Percentiles rank a stretch among this genome's conserved stretches.
Conservation (phyloP, 2,888 invertebrate species). For the Protonemura montana region DNA sequence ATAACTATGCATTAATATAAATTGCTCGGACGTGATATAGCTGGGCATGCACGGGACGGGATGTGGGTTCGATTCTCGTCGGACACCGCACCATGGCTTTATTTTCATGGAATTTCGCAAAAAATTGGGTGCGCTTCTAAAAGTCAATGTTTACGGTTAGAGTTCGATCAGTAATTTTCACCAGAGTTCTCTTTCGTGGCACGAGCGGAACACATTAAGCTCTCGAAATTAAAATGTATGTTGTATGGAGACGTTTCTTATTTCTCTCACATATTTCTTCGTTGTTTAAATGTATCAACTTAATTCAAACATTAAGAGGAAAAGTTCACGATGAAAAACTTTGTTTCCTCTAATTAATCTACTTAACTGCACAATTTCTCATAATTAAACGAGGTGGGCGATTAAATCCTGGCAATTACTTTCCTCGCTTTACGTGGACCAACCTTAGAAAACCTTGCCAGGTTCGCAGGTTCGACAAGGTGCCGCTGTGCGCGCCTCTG, state of each 20-base stretch:
- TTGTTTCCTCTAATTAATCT: neutral
- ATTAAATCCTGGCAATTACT: neutral
- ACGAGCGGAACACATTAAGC: too few relatives aligned
- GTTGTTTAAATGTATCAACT: neutral
- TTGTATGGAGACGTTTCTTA: too few relatives aligned
- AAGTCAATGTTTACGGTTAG: too few relatives aligned
- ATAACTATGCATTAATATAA: neutral
- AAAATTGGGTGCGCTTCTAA: too few relatives aligned
- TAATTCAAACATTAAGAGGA: neutral
- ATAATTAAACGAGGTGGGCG: neutral
- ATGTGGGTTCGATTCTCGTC: too few relatives aligned
- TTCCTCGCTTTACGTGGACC: neutral
- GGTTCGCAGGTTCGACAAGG: neutral
- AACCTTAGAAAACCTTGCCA: neutral
- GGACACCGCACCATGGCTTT: too few relatives aligned
- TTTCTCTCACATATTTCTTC: neutral
- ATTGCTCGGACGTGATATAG: too few relatives aligned
- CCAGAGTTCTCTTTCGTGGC: too few relatives aligned
- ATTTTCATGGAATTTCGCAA: too few relatives aligned
- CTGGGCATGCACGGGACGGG: too few relatives aligned
- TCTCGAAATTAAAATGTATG: too few relatives aligned
- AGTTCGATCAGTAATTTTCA: too few relatives aligned
- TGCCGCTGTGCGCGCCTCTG: neutral
- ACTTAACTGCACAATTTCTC: neutral
- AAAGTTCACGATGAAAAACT: neutral